phyloP scores from a whole-genome alignment of 2,888 invertebrate species.

The Chesias legatella region DNA sequence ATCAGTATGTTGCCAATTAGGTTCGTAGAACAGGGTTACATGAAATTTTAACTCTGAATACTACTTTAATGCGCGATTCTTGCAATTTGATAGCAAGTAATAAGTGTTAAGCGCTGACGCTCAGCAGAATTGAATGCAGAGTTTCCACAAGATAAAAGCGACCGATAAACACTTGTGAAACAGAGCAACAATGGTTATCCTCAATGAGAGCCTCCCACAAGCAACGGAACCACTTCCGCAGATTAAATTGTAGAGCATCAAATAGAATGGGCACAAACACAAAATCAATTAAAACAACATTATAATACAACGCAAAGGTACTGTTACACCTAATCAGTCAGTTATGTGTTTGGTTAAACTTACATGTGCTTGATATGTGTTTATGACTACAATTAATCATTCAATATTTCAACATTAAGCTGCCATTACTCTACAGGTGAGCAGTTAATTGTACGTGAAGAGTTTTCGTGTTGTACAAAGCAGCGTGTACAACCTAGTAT shows the following conservation, averaged over 20 bases:
- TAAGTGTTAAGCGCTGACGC: conserved; percentile 22
- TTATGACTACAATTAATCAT: conserved; percentile 52
- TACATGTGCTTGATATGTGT: conserved; percentile 39
- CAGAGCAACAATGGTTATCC: conserved; percentile 51
- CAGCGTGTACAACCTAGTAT: conserved; percentile 45
- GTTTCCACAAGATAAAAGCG: conserved; percentile 36
- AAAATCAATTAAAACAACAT: conserved; percentile 52
- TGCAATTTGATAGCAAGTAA: too few relatives aligned
- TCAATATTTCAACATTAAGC: conserved; percentile 31
- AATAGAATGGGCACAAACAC: conserved; percentile 57
- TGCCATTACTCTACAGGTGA: conserved; percentile 18
- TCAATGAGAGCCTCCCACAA: conserved; percentile 55
- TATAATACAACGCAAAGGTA: conserved; percentile 40
- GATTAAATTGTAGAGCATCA: conserved; percentile 57
- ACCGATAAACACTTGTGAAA: conserved; percentile 46
- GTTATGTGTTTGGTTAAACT: conserved; percentile 42
- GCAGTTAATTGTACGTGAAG: conserved; percentile 41
- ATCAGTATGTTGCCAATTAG: too few relatives aligned
- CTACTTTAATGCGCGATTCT: too few relatives aligned
- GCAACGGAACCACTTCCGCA: conserved; percentile 67
- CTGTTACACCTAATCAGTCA: conserved; percentile 51
- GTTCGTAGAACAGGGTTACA: too few relatives aligned
- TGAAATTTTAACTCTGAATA: too few relatives aligned
- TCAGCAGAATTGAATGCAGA: conserved; percentile 23
- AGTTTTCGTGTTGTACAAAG: conserved; percentile 37